Evolutionary conservation across 2,888 invertebrate species (phyloP), one percentile per base, ranked within the genome.

Genomic region (Drosophila phalerata): DNA sequence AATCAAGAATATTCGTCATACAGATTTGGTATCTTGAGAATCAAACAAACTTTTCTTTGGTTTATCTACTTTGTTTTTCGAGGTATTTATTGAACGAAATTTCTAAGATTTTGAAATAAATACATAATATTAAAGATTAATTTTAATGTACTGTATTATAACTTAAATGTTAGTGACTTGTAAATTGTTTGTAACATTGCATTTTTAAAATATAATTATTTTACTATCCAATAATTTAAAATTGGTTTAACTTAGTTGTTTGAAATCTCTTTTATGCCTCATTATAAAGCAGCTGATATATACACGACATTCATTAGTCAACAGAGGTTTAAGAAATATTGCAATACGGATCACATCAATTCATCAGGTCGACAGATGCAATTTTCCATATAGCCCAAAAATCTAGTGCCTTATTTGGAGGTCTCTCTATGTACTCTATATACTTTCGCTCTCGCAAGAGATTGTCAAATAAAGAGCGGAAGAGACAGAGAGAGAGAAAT

Each of bases 361-460:
- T 64, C 42, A 64, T 66, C 45, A 40, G 38, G 68, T 52, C 49
- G 66, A 66, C 69, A 61, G 42, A 42, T 67, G 65, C 70, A 76
- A 51, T 6, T n/a, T 37, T 75, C 43, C 69, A 30, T 13, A 42
- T 9, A 34, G 48, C 17, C 47, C 52, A 40, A 38, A 68, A 55
- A 62, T n/a, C 37, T 48, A 65, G 37, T 79, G 63, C 69, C 65
- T 57, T 79, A 68, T 69, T 71, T 72, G 47, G 22, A 11, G 3
- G 17, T 11, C 30, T 28, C 13, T 34, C 22, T 34, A 15, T 45
- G 10, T 47, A 25, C n/a, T 9, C n/a, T 11, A 15, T 37, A 15
- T 58, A 66, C 51, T 63, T 64, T 43, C 51, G 47, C 43, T 66
- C 37, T 42, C 47, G 19, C 43, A 25, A 55, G 17, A 55, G 30